These are phyloP conservation scores for Hydrochoerus hydrochaeris DNA, from an alignment of 2,113 vertebrate species.

Conservation along the genomic window DNA sequence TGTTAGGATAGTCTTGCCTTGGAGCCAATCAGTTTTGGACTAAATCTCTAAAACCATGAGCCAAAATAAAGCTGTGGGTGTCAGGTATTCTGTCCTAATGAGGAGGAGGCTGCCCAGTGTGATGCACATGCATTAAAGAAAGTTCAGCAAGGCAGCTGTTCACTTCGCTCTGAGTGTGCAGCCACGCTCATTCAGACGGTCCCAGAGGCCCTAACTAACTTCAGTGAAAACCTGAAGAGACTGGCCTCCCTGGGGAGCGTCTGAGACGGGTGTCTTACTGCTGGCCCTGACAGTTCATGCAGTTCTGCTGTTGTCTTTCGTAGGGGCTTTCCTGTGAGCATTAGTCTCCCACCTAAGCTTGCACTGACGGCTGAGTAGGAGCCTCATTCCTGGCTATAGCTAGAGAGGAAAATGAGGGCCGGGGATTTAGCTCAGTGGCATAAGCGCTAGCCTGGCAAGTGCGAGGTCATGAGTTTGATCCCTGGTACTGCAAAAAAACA, in stretches of 20 bases:
- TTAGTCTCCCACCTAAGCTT: neutral
- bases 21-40: neutral
- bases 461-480: too few species aligned
- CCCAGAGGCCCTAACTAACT: neutral
- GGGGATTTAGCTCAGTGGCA: too few species aligned
- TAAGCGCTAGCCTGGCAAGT: too few species aligned
- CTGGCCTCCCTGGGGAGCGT: neutral
- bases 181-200: neutral
- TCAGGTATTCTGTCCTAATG: neutral
- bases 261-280: neutral
- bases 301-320: neutral
- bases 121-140: neutral
- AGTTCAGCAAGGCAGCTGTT: neutral
- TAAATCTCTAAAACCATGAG: neutral
- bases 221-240: neutral
- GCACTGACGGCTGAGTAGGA: neutral
- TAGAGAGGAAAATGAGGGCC: neutral
- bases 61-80: neutral
- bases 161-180: neutral
- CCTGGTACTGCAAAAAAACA: too few species aligned
- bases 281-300: accelerated
- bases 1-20: neutral
- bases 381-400: neutral
- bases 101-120: neutral
- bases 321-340: neutral